Conservation (phyloP, 2,888 invertebrate species). For the Acrocyrtus sp. region DNA sequence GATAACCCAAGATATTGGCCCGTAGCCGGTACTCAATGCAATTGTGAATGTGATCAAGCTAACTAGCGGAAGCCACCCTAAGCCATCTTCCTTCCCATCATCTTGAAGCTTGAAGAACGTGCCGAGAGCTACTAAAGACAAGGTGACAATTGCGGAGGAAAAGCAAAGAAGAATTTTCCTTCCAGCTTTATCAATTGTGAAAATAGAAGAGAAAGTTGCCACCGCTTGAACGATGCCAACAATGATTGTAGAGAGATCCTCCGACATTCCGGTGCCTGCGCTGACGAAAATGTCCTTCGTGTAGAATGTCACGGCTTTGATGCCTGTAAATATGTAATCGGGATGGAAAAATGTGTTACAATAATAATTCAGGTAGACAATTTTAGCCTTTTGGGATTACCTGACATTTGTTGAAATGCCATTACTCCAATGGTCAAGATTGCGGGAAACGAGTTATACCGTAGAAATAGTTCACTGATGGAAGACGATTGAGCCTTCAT, state of each 20-base stretch:
- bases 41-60: slow-evolving; percentile 81
- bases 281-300: slow-evolving; percentile 76
- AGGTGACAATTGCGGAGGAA: slow-evolving; percentile 78
- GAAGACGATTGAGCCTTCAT: slow-evolving; percentile 47
- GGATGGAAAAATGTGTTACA: no score
- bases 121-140: slow-evolving; percentile 77
- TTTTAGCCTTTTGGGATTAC: slow-evolving; percentile 66
- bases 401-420: slow-evolving; percentile 87
- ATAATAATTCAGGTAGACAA: no score
- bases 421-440: slow-evolving; percentile 81
- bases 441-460: slow-evolving; percentile 70
- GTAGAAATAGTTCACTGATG: slow-evolving; percentile 53
- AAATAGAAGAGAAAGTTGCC: slow-evolving; percentile 69
- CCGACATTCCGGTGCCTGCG: slow-evolving; percentile 64
- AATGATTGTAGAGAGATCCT: slow-evolving; percentile 71
- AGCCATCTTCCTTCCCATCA: slow-evolving; percentile 56
- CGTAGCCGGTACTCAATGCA: slow-evolving; percentile 79
- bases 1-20: slow-evolving; percentile 85
- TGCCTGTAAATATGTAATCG: no score
- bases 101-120: slow-evolving; percentile 74
- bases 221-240: slow-evolving; percentile 71
- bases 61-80: slow-evolving; percentile 79
- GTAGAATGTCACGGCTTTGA: slow-evolving; percentile 82
- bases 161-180: slow-evolving; percentile 80
- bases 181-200: slow-evolving; percentile 83